A percentile compares a stretch with the other conserved stretches of the same genome.
phyloP scores from a whole-genome alignment of 2,113 vertebrate genomes.

The Dasyprocta punctata region DNA sequence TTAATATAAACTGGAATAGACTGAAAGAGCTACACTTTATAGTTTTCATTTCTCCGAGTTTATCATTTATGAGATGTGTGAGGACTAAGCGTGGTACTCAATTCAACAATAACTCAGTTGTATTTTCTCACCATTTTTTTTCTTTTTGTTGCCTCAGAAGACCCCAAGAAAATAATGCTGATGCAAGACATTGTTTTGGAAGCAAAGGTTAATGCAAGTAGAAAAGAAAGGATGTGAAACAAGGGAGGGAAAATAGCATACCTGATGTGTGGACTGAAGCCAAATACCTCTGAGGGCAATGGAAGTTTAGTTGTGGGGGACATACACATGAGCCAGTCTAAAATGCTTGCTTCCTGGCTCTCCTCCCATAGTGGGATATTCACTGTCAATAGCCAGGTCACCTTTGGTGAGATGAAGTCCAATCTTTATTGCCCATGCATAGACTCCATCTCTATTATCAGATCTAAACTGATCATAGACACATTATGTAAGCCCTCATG shows the following conservation, averaged over 20 bases:
- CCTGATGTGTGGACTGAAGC: not conserved
- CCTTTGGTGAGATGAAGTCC: not conserved
- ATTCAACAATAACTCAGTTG: not conserved
- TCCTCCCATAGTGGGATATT: not conserved
- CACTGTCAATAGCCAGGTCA: not conserved
- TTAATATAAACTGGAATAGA: not conserved
- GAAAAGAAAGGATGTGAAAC: not conserved
- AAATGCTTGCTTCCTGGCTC: not conserved
- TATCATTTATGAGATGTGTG: not conserved
- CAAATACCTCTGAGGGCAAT: not conserved
- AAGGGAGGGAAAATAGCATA: not conserved
- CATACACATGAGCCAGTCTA: not conserved
- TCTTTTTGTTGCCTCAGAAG: not conserved
- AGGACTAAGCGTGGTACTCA: not conserved
- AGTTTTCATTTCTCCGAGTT: not conserved
- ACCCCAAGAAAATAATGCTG: not conserved
- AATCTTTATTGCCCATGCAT: not conserved
- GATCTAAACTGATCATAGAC: not conserved
- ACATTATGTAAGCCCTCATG: not conserved
- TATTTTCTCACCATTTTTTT: not conserved
- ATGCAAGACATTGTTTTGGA: not conserved
- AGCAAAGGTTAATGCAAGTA: not conserved
- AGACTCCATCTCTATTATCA: not conserved
- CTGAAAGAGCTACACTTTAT: not conserved
- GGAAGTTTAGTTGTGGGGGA: not conserved